A percentile compares a stretch with the other conserved stretches of the same genome.
Conservation (phyloP, 2,797 vertebrate genomes). For the Muscicapa striata region DNA sequence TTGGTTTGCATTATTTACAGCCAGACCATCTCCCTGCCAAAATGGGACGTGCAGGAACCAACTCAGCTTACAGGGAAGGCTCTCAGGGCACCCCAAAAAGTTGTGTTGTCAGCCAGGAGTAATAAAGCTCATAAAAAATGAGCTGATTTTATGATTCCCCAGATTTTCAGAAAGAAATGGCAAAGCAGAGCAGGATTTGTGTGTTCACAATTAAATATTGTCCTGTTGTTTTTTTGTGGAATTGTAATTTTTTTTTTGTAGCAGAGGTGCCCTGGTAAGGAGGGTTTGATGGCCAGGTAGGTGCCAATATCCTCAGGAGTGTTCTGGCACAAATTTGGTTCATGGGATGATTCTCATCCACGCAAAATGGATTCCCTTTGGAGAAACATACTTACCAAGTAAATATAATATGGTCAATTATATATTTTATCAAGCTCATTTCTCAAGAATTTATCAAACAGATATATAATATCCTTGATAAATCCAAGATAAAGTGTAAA, state of each 20-base stretch:
- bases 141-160: background rate
- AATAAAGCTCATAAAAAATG: background rate
- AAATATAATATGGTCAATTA: background rate
- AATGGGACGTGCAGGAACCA: background rate
- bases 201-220: background rate
- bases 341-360: background rate
- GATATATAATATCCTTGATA: background rate
- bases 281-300: background rate
- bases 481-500: background rate
- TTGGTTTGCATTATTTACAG: background rate
- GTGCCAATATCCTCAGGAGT: background rate
- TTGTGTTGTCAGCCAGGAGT: background rate
- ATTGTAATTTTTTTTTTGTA: background rate
- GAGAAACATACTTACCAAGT: background rate
- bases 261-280: background rate
- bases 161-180: background rate
- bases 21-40: background rate
- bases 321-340: background rate
- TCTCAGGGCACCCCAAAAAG: background rate
- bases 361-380: background rate
- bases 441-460: background rate
- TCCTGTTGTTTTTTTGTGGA: background rate
- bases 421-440: background rate
- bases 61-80: too few relatives aligned
- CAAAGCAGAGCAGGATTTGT: background rate